Evolutionary conservation across 2,797 vertebrate genomes (phyloP), one percentile per base, ranked within the genome.

Genomic region (Alfaro cultratus): DNA sequence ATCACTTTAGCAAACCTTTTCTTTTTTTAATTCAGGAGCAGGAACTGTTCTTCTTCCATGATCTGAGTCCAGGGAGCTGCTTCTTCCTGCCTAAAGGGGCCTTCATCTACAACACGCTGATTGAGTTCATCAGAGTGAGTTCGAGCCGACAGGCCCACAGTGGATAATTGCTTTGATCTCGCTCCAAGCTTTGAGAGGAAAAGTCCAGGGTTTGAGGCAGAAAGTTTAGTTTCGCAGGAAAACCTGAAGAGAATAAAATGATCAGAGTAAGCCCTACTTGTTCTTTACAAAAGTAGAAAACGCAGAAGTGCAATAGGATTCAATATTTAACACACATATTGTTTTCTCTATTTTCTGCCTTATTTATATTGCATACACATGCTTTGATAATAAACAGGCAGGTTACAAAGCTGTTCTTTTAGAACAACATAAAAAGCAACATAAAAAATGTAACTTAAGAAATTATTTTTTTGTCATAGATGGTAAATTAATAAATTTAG

Each of bases 11-110:
- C 26, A 71, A 49, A 46, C 36, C 1, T n/a, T 23, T 70, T 39
- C 21, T 21, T 18, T 1, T 13, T 36, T 18, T 31, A 16, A 51
- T 87, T 47, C 87, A 99, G 99, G 98, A 99, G 81, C 98, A 99
- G 90, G 99, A 99, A 82, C 93, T 99, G 2, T 99, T 97, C 95
- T 99, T 99, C 96, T 99, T 99, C 90, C 99, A 99, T 79, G 98
- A 99, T 80, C 96, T 99, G 88, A 99, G 98, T 90, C 99, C 99
- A 55, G 99, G 99, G 79, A 99, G 98, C 94, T 99, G 99, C 90
- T 99, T 99, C 88, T 99, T 99, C 93, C 91, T 99, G 89, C 98
- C 98, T 0, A 99, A 99, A 84, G 99, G 99, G 86, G 96, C 99
- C 51, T 98, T 96, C 88, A 95, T 99, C 95, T 99, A 99, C 94